Conservation (phyloP, 1,140 invertebrate species). For the Steinernema feltiae region DNA sequence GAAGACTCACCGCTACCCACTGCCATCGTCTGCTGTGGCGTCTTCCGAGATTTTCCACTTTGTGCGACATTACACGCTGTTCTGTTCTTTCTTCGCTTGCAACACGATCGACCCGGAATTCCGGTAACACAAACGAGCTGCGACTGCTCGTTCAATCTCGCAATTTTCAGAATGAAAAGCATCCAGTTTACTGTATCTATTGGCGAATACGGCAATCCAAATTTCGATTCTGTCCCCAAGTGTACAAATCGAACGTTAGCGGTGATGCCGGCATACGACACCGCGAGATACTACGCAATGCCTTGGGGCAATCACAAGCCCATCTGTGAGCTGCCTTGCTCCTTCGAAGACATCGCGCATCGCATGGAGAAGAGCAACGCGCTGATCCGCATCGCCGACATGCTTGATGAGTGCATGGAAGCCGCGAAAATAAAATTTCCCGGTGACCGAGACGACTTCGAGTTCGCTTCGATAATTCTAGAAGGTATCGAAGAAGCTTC, state of each 20-base stretch:
- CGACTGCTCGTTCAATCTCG: not conserved
- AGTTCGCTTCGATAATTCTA: constrained; percentile 30
- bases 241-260: constrained; percentile 43
- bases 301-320: constrained; percentile 54
- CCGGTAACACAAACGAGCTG: constrained; percentile 27
- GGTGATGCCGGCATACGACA: constrained; percentile 47
- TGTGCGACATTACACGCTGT: constrained; percentile 34
- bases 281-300: constrained; percentile 43
- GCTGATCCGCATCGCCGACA: constrained; percentile 32
- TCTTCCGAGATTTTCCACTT: constrained; percentile 28
- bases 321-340: constrained; percentile 39
- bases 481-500: constrained; percentile 33
- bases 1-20: not conserved
- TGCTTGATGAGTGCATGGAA: constrained; percentile 20
- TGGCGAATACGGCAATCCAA: constrained; percentile 40
- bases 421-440: constrained; percentile 21
- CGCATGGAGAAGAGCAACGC: constrained; percentile 41
- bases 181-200: constrained; percentile 44
- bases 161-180: constrained; percentile 36
- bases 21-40: constrained; percentile 14
- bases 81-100: constrained; percentile 40
- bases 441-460: constrained; percentile 22
- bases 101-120: constrained; percentile 47
- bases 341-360: constrained; percentile 38
- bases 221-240: constrained; percentile 25